Percentiles rank a stretch among this genome's conserved stretches.
These are phyloP conservation scores for Diaphora mendica DNA, from an alignment of 2,888 invertebrate genomes.

Conservation along the genomic window DNA sequence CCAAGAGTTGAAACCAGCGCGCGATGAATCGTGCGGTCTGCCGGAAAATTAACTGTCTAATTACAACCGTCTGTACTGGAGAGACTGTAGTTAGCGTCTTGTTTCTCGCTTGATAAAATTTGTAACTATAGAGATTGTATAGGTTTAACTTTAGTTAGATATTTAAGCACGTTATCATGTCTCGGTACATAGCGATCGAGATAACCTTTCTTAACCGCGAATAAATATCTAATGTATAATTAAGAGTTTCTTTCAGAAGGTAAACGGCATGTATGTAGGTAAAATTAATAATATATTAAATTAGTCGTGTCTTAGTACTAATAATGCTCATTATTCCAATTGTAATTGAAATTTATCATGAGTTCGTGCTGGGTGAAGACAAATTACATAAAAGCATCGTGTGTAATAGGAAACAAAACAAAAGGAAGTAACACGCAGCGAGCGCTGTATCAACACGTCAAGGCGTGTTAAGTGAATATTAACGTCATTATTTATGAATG, in stretches of 20 bases:
- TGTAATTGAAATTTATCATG: background rate
- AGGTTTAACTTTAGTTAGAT: background rate
- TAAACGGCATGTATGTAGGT: background rate
- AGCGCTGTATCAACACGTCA: background rate
- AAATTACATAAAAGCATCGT: background rate
- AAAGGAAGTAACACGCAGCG: background rate
- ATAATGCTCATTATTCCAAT: background rate
- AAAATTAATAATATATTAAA: background rate
- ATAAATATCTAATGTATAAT: too few relatives aligned
- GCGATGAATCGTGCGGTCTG: constrained; percentile 94
- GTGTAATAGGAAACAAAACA: background rate
- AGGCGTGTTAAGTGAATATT: background rate
- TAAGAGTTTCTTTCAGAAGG: background rate
- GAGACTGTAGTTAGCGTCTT: constrained; percentile 50
- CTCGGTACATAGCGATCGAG: background rate
- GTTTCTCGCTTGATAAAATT: constrained; percentile 48
- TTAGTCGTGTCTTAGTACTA: background rate
- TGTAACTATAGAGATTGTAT: constrained; percentile 16
- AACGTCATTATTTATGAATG: background rate
- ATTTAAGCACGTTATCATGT: background rate
- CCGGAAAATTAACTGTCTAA: constrained; percentile 62
- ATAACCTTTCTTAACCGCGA: too few relatives aligned
- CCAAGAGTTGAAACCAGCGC: constrained; percentile 98
- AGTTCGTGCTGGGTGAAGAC: background rate
- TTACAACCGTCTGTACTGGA: constrained; percentile 51